A percentile compares a stretch with the other conserved stretches of the same genome.
Evolutionary conservation across 2,797 vertebrate genomes (phyloP).

Genomic region (Pipistrellus kuhlii): DNA sequence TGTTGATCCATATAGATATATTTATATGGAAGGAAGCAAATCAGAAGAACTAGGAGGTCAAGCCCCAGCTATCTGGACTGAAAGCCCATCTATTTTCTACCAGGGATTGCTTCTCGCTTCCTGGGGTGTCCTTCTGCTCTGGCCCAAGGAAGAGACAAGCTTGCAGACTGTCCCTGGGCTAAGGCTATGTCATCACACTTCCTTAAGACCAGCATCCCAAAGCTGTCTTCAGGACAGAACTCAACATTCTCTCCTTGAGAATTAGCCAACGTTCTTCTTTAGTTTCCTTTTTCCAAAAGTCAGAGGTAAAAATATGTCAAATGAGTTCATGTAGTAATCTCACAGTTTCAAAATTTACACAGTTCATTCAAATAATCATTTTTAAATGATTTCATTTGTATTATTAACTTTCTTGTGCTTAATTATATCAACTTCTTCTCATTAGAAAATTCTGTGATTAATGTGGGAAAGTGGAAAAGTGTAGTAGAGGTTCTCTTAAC

Average conservation of each 20-base stretch:
- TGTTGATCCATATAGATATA: no score
- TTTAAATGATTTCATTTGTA: neutral
- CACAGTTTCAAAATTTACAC: neutral
- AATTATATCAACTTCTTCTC: neutral
- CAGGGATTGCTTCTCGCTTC: neutral
- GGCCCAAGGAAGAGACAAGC: neutral
- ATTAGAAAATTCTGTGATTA: conserved; percentile 42
- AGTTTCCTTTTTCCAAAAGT: neutral
- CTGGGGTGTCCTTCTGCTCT: neutral
- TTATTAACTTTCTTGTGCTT: conserved; percentile 30
- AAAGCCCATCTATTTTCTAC: neutral
- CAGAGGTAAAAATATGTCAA: conserved; percentile 5
- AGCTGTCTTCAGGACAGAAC: neutral
- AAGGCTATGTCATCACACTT: neutral
- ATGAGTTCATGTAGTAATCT: neutral
- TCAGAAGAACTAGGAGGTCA: neutral
- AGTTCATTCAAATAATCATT: conserved; percentile 14
- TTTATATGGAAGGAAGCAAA: neutral
- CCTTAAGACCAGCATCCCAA: neutral
- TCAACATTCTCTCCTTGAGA: neutral
- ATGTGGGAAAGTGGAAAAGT: neutral
- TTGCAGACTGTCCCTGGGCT: neutral
- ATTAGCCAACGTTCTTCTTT: neutral
- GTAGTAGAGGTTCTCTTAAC: neutral
- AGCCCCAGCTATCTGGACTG: neutral